phyloP scores from a whole-genome alignment of 2,113 vertebrate species.

The Brienomyrus brachyistius region DNA sequence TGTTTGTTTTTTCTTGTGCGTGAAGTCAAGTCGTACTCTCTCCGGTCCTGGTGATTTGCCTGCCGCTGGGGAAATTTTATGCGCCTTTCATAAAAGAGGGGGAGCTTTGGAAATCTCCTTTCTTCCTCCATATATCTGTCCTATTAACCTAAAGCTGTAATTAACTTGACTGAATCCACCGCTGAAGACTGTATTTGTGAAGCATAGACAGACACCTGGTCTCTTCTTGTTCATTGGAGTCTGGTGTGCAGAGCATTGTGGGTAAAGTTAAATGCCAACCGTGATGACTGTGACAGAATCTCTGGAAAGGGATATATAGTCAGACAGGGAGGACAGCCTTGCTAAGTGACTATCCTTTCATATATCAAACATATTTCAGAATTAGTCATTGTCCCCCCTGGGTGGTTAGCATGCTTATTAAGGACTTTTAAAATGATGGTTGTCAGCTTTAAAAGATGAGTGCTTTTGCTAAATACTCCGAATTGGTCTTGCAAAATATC shows the following conservation, averaged over 20 bases:
- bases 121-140: background rate
- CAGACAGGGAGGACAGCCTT: background rate
- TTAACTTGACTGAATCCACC: background rate
- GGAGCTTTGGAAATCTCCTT: background rate
- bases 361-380: background rate
- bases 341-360: background rate
- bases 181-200: background rate
- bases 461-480: background rate
- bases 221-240: background rate
- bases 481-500: background rate
- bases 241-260: background rate
- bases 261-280: background rate
- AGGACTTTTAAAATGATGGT: background rate
- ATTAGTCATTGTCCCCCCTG: background rate
- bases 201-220: background rate
- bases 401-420: background rate
- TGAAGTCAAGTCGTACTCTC: background rate
- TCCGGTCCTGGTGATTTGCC: background rate
- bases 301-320: background rate
- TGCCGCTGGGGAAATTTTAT: background rate
- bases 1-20: background rate
- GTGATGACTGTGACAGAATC: background rate
- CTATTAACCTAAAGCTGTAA: slow-evolving; percentile 1
- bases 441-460: background rate
- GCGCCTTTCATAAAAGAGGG: background rate